A percentile compares a stretch with the other conserved stretches of the same genome.
phyloP scores from a whole-genome alignment of 2,113 vertebrate species.

The Cacatua alba region DNA sequence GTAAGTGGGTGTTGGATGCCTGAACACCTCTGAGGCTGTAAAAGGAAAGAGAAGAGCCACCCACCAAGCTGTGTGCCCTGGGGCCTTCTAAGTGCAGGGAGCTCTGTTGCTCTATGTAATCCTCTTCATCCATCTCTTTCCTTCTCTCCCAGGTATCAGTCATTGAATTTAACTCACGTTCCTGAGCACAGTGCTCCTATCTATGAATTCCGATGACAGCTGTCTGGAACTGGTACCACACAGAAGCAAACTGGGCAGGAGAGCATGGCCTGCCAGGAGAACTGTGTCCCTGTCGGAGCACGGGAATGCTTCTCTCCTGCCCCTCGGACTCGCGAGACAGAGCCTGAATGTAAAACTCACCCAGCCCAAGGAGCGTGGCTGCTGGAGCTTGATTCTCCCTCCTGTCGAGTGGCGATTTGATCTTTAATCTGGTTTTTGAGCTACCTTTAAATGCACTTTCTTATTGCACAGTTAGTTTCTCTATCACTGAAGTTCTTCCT shows the following conservation, averaged over 20 bases:
- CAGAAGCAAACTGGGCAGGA: conserved; percentile 71
- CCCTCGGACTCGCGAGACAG: conserved; percentile 67
- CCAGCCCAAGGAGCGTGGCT: conserved; percentile 57
- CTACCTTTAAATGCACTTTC: conserved; percentile 77
- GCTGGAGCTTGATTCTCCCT: conserved; percentile 47
- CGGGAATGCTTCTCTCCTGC: conserved; percentile 70
- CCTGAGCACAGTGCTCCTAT: conserved; percentile 93
- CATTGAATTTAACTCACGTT: conserved; percentile 92
- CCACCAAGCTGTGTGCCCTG: not conserved
- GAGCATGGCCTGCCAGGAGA: conserved; percentile 68
- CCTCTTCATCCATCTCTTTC: not conserved
- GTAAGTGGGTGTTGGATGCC: not conserved
- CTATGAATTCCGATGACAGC: conserved; percentile 96
- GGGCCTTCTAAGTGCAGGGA: not conserved
- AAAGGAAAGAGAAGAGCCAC: not conserved
- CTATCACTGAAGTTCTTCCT: conserved; percentile 61
- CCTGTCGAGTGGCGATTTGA: conserved; percentile 68
- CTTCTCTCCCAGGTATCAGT: conserved; percentile 89
- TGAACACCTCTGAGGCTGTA: not conserved
- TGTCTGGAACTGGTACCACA: conserved; percentile 29
- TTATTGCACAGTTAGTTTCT: conserved; percentile 75
- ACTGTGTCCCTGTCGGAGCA: conserved; percentile 71
- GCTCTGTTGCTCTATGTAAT: not conserved
- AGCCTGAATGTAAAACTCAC: conserved; percentile 71
- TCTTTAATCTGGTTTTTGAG: conserved; percentile 73